Evolutionary conservation across 2,797 vertebrate species (phyloP).

Genomic region (Scolopax rusticola): DNA sequence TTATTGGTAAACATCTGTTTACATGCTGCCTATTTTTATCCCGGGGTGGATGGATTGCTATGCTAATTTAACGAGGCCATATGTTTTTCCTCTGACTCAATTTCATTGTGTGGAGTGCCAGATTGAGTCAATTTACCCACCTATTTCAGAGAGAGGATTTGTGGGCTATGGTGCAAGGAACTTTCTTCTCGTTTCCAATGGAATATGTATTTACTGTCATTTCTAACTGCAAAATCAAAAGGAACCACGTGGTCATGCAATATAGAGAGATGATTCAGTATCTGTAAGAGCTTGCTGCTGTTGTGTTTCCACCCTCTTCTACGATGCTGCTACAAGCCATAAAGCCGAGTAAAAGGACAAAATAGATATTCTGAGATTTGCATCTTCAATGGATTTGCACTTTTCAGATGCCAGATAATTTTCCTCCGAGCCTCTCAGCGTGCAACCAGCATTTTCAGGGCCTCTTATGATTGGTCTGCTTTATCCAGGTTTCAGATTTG

Average conservation of each 20-base stretch:
- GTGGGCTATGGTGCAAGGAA: neutral
- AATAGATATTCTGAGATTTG: neutral
- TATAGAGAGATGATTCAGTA: too few relatives aligned
- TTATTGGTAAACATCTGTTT: neutral
- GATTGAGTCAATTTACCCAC: neutral
- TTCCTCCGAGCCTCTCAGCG: neutral
- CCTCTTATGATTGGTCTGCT: neutral
- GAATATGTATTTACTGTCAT: neutral
- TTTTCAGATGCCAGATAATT: neutral
- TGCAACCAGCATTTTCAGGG: neutral
- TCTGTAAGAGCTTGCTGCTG: neutral
- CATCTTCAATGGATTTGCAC: neutral
- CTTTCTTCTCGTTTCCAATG: neutral
- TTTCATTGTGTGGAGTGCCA: neutral
- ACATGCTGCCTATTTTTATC: neutral
- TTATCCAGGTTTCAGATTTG: neutral
- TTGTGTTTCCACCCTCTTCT: neutral
- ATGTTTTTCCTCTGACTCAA: conserved; percentile 1
- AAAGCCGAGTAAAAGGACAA: neutral
- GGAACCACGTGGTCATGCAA: neutral
- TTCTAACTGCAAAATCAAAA: neutral
- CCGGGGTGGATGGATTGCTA: neutral
- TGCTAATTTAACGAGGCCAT: neutral
- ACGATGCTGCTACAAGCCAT: neutral
- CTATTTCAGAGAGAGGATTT: neutral